These are phyloP conservation scores for Drosophila ezoana DNA, from an alignment of 2,888 invertebrate species.

Conservation along the genomic window DNA sequence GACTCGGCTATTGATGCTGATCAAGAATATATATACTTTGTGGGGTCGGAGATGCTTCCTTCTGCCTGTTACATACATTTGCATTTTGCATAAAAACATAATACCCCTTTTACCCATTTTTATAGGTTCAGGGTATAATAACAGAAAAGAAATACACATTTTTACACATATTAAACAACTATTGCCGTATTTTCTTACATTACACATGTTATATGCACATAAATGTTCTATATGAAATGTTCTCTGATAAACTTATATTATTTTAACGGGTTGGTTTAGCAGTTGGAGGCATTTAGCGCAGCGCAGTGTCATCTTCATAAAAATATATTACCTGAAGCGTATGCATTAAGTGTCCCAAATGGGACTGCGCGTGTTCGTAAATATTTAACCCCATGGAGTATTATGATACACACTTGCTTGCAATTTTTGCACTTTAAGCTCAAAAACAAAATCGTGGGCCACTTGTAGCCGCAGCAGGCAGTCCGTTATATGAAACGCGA, in stretches of 20 bases:
- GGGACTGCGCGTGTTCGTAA: slow-evolving; percentile 46
- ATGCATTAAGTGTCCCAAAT: slow-evolving; percentile 2
- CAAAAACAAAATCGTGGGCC: slow-evolving; percentile 44
- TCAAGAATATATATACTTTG: no score
- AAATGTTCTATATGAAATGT: slow-evolving; percentile 6
- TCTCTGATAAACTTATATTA: slow-evolving; percentile 66
- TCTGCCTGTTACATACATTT: no score
- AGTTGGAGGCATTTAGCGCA: slow-evolving; percentile 43
- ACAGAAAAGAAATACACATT: no score
- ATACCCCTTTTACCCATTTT: no score
- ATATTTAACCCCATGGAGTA: slow-evolving; percentile 54
- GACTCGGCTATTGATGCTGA: no score
- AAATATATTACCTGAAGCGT: slow-evolving; percentile 33
- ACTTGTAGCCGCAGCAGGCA: slow-evolving; percentile 78
- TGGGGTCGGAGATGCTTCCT: no score
- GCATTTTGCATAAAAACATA: no score
- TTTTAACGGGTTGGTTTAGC: slow-evolving; percentile 53
- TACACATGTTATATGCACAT: no score
- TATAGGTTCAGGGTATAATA: no score
- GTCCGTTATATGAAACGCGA: slow-evolving; percentile 53
- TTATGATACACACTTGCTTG: slow-evolving; percentile 32
- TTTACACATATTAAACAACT: no score
- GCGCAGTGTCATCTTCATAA: slow-evolving; percentile 55
- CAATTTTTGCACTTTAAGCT: slow-evolving; percentile 66
- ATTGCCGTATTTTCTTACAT: no score